Percentiles rank a stretch among this genome's conserved stretches.
phyloP scores from a whole-genome alignment of 2,797 vertebrate genomes.

The Cossypha heuglini region DNA sequence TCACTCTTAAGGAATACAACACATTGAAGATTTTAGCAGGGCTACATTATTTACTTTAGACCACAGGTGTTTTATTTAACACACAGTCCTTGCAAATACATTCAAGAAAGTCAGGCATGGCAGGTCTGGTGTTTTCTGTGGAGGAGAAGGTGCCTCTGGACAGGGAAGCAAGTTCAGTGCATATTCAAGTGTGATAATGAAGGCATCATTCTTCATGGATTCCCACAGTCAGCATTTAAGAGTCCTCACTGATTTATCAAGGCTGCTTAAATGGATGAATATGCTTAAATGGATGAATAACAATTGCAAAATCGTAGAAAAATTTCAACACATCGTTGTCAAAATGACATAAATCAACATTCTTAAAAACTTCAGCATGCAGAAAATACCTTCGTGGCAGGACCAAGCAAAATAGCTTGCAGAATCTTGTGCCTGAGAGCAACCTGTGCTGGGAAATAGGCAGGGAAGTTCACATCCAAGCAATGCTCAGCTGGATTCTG shows the following conservation, averaged over 20 bases:
- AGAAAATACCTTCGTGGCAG: background rate
- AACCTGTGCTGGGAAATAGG: background rate
- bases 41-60: background rate
- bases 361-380: background rate
- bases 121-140: background rate
- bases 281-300: background rate
- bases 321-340: rapidly evolving
- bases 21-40: background rate
- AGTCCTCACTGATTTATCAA: background rate
- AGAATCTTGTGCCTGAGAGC: background rate
- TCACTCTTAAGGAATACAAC: background rate
- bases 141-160: background rate
- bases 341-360: background rate
- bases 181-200: background rate
- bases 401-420: background rate
- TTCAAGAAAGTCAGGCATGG: background rate
- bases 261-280: background rate
- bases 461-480: background rate
- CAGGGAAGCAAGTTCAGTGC: background rate
- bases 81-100: background rate
- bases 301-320: background rate
- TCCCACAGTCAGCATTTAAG: background rate
- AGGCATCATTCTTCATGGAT: background rate
- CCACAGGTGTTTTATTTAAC: background rate
- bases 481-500: background rate